Evolutionary conservation across 1,140 invertebrate species (phyloP), one percentile per base, ranked within the genome.

Genomic region (Drosophila ananassae): DNA sequence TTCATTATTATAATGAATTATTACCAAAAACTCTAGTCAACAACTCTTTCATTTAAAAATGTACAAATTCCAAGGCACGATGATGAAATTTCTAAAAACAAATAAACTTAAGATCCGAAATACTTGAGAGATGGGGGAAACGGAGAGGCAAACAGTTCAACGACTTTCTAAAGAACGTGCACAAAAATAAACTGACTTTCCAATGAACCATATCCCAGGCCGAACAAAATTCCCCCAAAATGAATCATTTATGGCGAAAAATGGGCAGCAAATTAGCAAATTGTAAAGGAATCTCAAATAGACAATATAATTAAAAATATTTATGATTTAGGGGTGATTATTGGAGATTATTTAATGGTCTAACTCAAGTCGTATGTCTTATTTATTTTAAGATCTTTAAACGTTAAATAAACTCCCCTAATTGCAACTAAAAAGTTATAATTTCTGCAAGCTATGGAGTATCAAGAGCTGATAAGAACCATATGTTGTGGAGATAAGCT

Each of bases 171-270:
- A 69, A 68, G 73, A 75, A 74, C 53, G 41, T 73, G 67, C 51
- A 73, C 71, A 41, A 53, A 73, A 73, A 73, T 73, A 73, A 73
- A 68, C 63, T 25, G 63, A 68, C 66, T 69, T 69, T 69, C 66
- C 66, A 69, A 69, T 69, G 63, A 68, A 69, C 66, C 62, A 51
- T 55, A 32, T n/a, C n/a, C 50, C 55, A 41, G 13, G 39, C 66
- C 47, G 61, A 48, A 69, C 62, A 68, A 68, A 68, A 68, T 55
- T 41, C 66, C 47, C 51, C 61, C 58, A 52, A 54, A 68, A 69
- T 69, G 63, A 69, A 48, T 69, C 66, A 69, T 39, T 68, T 69
- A 68, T 69, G 62, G 62, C 47, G 34, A 67, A 67, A 63, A 34
- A 28, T 28, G 5, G 6, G 25, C 34, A 12, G 4, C 17, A 37